phyloP scores from a whole-genome alignment of 2,113 vertebrate species.

The Oriolus oriolus region DNA sequence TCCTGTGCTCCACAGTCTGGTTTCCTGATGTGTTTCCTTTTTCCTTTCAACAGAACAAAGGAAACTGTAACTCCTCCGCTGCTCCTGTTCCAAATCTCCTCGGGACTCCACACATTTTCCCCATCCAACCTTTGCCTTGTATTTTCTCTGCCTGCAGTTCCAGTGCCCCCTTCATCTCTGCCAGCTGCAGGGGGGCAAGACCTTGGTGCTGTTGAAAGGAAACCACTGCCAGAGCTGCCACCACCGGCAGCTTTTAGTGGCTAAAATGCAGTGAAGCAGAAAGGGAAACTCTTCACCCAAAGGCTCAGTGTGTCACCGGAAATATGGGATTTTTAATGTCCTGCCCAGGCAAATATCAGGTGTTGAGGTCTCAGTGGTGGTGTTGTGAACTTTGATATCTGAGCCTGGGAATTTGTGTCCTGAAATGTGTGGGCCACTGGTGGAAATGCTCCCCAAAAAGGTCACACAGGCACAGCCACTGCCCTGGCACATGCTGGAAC shows the following conservation, averaged over 20 bases:
- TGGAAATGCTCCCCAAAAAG: neutral
- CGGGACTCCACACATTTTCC: constrained; percentile 51
- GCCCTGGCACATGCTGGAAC: neutral
- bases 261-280: neutral
- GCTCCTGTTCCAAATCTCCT: constrained; percentile 68
- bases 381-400: neutral
- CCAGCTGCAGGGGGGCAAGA: neutral
- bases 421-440: neutral
- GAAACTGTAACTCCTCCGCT: constrained; percentile 75
- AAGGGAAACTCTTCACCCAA: neutral
- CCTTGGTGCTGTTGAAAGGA: accelerated
- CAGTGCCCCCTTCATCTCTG: neutral
- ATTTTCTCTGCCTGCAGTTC: neutral
- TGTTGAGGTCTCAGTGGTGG: neutral
- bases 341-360: neutral
- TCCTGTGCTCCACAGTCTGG: constrained; percentile 91
- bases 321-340: neutral
- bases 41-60: constrained; percentile 91
- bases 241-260: neutral
- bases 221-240: neutral
- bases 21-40: constrained; percentile 97
- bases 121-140: neutral
- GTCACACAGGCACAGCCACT: neutral
- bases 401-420: neutral
- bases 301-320: neutral